Evolutionary conservation across 1,140 invertebrate genomes (phyloP).

Genomic region (Zaprionus taronus): DNA sequence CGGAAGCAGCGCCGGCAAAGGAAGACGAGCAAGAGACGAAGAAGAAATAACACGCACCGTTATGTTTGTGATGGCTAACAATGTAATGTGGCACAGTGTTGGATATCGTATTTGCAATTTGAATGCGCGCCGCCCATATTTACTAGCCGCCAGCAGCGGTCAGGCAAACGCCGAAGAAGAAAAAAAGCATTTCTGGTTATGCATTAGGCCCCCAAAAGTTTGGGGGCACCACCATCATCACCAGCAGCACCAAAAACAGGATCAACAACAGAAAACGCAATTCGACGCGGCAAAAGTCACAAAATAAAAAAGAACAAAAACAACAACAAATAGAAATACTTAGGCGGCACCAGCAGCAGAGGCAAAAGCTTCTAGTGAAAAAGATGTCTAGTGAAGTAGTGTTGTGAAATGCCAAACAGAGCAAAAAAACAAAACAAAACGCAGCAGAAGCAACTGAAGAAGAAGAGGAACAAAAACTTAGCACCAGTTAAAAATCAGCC

Average conservation of each 20-base stretch:
- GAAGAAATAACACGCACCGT: constrained; percentile 56
- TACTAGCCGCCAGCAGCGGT: constrained; percentile 61
- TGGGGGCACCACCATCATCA: constrained; percentile 74
- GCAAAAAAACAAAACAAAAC: constrained; percentile 32
- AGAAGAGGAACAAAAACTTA: constrained; percentile 55
- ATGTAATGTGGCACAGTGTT: constrained; percentile 83
- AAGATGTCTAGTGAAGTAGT: constrained; percentile 63
- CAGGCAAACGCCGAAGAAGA: constrained; percentile 59
- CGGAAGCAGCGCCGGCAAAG: constrained; percentile 28
- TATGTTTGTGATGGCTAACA: constrained; percentile 84
- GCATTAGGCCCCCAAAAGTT: constrained; percentile 81
- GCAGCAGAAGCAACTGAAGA: constrained; percentile 44
- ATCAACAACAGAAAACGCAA: constrained; percentile 47
- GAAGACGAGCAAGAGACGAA: constrained; percentile 29
- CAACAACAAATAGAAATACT: constrained; percentile 9
- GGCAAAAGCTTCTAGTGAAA: constrained; percentile 59
- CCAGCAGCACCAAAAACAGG: constrained; percentile 49
- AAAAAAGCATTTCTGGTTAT: constrained; percentile 72
- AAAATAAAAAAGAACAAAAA: constrained; percentile 17
- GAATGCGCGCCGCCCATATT: constrained; percentile 62
- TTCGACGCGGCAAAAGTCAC: constrained; percentile 45
- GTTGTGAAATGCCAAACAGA: constrained; percentile 64
- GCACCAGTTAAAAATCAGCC: constrained; percentile 58
- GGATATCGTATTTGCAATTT: constrained; percentile 77
- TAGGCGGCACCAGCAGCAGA: constrained; percentile 44